Percentiles rank a stretch among this genome's conserved stretches.
Conservation (phyloP, 2,113 vertebrate genomes). For the Mugil cephalus region DNA sequence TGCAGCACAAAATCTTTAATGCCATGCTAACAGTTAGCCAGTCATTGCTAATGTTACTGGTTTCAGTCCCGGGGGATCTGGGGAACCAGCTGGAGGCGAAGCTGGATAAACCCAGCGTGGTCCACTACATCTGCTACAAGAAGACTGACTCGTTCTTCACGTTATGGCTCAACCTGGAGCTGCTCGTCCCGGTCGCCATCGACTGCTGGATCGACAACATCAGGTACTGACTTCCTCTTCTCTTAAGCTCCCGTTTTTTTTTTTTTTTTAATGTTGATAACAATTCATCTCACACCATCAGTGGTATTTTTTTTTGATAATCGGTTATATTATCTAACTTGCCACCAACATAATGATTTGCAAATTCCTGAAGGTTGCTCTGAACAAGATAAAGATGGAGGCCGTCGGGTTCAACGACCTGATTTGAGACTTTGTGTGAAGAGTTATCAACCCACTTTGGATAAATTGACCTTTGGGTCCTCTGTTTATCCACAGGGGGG, state of each 20-base stretch:
- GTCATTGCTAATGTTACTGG: not conserved
- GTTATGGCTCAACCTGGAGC: conserved; percentile 96
- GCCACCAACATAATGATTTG: too few relatives aligned
- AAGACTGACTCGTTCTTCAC: conserved; percentile 94
- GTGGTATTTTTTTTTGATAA: too few relatives aligned
- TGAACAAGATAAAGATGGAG: not conserved
- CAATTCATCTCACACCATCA: too few relatives aligned
- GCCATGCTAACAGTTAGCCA: not conserved
- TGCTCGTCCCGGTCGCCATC: conserved; percentile 93
- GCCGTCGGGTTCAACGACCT: not conserved
- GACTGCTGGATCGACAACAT: conserved; percentile 99
- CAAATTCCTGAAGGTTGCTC: not conserved
- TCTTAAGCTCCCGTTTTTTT: too few relatives aligned
- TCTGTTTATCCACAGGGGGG: not conserved
- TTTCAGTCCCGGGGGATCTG: conserved; percentile 94
- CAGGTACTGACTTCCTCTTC: too few relatives aligned
- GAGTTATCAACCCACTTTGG: not conserved
- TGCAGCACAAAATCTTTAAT: too few relatives aligned
- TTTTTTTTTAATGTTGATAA: too few relatives aligned
- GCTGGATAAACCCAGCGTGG: conserved; percentile 94
- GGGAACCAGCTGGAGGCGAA: conserved; percentile 98
- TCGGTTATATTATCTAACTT: too few relatives aligned
- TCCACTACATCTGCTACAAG: conserved; percentile 97
- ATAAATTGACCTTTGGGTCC: conserved; percentile 31
- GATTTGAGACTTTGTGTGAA: not conserved